phyloP scores from a whole-genome alignment of 2,113 vertebrate genomes.

The Vimba vimba region DNA sequence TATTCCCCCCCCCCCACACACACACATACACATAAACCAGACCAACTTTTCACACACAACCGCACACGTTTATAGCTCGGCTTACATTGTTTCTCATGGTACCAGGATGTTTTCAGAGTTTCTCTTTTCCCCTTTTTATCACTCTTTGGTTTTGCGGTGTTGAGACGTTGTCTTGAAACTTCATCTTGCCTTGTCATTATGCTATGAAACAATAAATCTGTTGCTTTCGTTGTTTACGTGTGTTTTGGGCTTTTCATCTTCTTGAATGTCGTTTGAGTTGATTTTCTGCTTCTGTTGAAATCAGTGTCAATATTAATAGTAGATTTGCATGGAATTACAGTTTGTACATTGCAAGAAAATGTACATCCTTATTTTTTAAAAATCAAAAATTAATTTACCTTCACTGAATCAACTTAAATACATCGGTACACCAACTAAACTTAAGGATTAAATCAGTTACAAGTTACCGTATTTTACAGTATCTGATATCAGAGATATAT shows the following conservation, averaged over 20 bases:
- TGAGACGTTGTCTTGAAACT: slow-evolving; percentile 35
- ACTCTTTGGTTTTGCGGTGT: slow-evolving; percentile 47
- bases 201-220: slow-evolving; percentile 50
- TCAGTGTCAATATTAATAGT: too few species aligned
- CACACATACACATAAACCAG: background rate
- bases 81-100: slow-evolving; percentile 38
- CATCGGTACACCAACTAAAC: background rate
- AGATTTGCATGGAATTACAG: background rate
- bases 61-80: slow-evolving; percentile 32
- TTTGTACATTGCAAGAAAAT: background rate
- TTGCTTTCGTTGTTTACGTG: slow-evolving; percentile 13
- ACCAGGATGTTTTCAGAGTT: background rate
- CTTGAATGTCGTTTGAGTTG: background rate
- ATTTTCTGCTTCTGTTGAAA: background rate
- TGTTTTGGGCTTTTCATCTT: background rate
- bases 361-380: too few species aligned
- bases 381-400: background rate
- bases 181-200: slow-evolving; percentile 37
- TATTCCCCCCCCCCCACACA: too few species aligned
- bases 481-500: too few species aligned
- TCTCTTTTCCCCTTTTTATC: background rate
- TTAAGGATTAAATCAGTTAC: background rate
- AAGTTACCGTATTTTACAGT: too few species aligned
- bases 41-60: slow-evolving; percentile 27
- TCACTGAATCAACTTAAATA: background rate